Base-by-base conservation (phyloP, 2,888 invertebrate species). In the Pseudococcus viburni region DNA sequence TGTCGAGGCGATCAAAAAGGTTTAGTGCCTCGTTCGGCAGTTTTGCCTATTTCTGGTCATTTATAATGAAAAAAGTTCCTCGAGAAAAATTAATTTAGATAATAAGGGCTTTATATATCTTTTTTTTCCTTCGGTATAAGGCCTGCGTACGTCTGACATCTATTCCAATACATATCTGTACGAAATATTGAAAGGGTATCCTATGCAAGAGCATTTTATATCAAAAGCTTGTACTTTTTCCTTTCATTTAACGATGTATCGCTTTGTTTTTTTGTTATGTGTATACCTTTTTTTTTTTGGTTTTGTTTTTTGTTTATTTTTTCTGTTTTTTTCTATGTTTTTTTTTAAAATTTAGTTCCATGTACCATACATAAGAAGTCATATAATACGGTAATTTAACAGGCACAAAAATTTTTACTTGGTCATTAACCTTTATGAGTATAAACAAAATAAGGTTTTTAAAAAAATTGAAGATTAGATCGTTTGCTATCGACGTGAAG, bases 1-100 rank as follows among this genome's bases (percentile, higher is more conserved):
- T 95, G 95, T 90, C 93, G 95, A 90, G 95, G 95, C 9, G 95
- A 95, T 64, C 94, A 94, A 90, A 95, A 95, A 91, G 96, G 96
- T 89, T 93, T 96, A 68, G 96, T 96, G 73, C 95, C 95, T 2
- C 93, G 94, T 89, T 94, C 94, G 89, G 95, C 95, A 55, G 95
- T 95, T 86, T 90, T 91, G 42, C 89, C 88, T 19, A 88, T 88
- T 48, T 88, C 88, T 85, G 88, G 85, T 85, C 88, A 85, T 85
- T 85, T 59, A 19, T 59, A 19, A 59, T 17, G 12, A 55, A 84
- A 42, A 85, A 88, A 88, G 87, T 87, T 87, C 87, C 77, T 80
- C 26, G 17, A 80, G 17, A 39, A 80, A 42, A 15, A 42, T 59
- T 55, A 4, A n/a, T 7, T 73, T 73, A 39, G 26, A 5, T 80